Evolutionary conservation across 1,140 invertebrate genomes (phyloP), one percentile per base, ranked within the genome.

Genomic region (Pogonomyrmex californicus): DNA sequence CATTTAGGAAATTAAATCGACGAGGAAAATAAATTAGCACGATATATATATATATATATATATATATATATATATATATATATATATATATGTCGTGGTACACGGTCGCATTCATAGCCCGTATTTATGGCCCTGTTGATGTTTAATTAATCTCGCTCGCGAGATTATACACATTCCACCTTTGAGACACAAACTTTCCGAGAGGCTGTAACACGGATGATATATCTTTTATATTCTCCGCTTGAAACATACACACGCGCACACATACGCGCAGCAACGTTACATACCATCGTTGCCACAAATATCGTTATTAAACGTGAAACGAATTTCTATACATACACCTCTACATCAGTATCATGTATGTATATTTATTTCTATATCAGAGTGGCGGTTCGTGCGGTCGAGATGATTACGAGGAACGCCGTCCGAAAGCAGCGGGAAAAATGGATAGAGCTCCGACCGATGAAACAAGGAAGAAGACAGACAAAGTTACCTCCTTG

Each of bases 161-260:
- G 12, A 30, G 51, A 23, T 23, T 23, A 23, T 47, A 9, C 47
- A 49, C 41, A 56, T 58, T 41, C 38, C 38, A 56, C 4, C 23
- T 14, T 76, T 76, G 38, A 76, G 44, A 60, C 23, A 44, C 12
- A 76, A 41, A 58, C 41, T 41, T 41, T 4, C 14, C 38, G n/a
- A 36, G 12, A 33, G 23, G 6, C 23, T 76, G 54, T 23, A 4
- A 36, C 41, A 65, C 51, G 41, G 47, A 78, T 78, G 47, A 78
- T 78, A 78, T 78, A 63, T 78, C 30, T 62, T 41, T 60, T 36
- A 71, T 33, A 41, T 78, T 65, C 41, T 78, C 58, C 38, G 38
- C 17, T 63, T 49, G 12, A n/a, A 75, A 68, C 41, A 9, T 65
- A 38, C 38, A 17, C 58, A 36, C 44, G 41, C 63, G 41, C 36